Conservation (phyloP, 2,113 vertebrate species). For the Macrotis lagotis region DNA sequence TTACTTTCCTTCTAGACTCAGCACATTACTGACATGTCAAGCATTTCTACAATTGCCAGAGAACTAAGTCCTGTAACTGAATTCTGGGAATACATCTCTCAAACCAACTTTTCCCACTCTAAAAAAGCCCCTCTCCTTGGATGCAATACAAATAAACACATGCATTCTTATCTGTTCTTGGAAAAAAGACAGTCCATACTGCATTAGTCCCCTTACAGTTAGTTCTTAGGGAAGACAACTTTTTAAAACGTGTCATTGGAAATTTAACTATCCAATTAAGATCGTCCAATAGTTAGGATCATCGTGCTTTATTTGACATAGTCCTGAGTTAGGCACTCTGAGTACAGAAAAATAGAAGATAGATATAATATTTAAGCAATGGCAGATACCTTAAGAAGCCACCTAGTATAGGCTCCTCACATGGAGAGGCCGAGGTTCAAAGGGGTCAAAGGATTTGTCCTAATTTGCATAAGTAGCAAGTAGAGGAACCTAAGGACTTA, state of each 20-base stretch:
- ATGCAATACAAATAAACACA: background rate
- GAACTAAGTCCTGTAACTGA: constrained; percentile 35
- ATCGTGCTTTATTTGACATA: background rate
- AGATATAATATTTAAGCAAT: background rate
- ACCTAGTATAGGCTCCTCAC: background rate
- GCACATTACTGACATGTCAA: constrained; percentile 32
- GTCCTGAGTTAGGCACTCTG: background rate
- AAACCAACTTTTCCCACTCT: constrained; percentile 14
- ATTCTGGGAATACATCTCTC: constrained; percentile 29
- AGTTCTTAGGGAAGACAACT: constrained; percentile 2
- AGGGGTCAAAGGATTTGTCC: background rate
- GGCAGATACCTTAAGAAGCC: background rate
- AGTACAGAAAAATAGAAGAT: background rate
- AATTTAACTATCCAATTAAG: background rate
- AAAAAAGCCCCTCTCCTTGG: background rate
- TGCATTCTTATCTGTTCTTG: constrained; percentile 15
- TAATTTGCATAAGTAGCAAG: background rate
- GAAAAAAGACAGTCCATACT: background rate
- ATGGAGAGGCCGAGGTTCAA: background rate
- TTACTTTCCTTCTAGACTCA: constrained; percentile 50
- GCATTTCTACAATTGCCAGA: constrained; percentile 45
- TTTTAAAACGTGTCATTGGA: constrained; percentile 6
- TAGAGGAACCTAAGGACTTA: background rate
- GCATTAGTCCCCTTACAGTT: background rate
- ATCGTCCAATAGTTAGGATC: background rate